These are phyloP conservation scores for Lepidochrysops patricia DNA, from an alignment of 2,888 invertebrate species.

Conservation along the genomic window DNA sequence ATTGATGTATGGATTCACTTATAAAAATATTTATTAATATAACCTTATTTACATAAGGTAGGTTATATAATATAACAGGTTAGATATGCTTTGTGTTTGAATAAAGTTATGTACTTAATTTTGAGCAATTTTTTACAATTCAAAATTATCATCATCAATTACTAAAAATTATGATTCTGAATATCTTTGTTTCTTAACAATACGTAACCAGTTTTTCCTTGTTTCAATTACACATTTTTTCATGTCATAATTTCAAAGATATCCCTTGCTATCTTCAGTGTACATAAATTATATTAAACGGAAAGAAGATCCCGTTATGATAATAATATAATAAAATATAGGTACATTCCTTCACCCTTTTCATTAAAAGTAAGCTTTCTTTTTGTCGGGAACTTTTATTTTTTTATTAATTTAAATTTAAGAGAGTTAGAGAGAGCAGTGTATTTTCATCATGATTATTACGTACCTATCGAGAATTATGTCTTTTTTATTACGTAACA, in stretches of 20 bases:
- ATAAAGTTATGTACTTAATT: too few relatives aligned
- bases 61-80: neutral
- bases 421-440: neutral
- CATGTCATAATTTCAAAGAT: neutral
- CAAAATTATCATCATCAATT: too few relatives aligned
- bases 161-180: too few relatives aligned
- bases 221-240: neutral
- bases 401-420: neutral
- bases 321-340: slow-evolving; percentile 7
- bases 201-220: neutral
- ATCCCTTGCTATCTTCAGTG: neutral
- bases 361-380: neutral
- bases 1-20: neutral
- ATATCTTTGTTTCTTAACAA: too few relatives aligned
- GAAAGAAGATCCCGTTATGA: slow-evolving; percentile 12
- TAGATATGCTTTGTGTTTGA: neutral
- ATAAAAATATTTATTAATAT: neutral
- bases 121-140: too few relatives aligned
- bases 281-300: slow-evolving; percentile 7
- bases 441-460: neutral
- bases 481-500: neutral
- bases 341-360: neutral
- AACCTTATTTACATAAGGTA: neutral
- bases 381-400: neutral
- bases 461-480: neutral